Percentiles rank a stretch among this genome's conserved stretches.
Conservation (phyloP, 2,797 vertebrate genomes). For the Trichosurus vulpecula region DNA sequence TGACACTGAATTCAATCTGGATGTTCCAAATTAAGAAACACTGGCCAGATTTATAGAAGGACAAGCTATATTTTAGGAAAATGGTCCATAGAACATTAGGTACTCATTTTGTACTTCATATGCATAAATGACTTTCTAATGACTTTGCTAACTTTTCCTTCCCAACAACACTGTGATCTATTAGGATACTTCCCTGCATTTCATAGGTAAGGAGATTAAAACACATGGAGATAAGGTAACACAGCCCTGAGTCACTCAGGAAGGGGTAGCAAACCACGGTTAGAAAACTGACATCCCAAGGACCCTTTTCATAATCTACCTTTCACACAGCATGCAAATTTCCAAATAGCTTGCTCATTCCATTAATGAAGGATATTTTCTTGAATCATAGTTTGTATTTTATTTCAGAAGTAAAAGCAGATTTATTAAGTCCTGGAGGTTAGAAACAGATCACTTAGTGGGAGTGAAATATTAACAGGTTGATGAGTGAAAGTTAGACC, state of each 20-base stretch:
- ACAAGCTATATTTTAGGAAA: constrained; percentile 38
- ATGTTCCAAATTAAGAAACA: constrained; percentile 51
- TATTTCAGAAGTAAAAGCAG: constrained; percentile 22
- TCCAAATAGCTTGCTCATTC: not conserved
- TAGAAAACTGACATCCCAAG: not conserved
- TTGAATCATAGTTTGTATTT: not conserved
- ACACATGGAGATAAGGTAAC: not conserved
- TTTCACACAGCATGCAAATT: not conserved
- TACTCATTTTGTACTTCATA: constrained; percentile 28
- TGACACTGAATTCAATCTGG: not conserved
- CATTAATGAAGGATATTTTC: not conserved
- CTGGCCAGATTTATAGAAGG: constrained; percentile 15
- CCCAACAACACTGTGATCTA: not conserved
- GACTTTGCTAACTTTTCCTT: constrained; percentile 7
- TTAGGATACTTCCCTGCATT: not conserved
- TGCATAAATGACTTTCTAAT: not conserved
- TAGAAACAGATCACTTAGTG: constrained; percentile 32
- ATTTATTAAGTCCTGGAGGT: constrained; percentile 3
- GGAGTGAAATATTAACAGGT: constrained; percentile 4
- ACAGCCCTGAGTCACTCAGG: not conserved
- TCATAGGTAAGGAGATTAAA: not conserved
- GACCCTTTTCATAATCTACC: not conserved
- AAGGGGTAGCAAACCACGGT: not conserved
- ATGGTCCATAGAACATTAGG: not conserved
- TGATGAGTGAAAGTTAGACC: constrained; percentile 7